Evolutionary conservation across 2,113 vertebrate genomes (phyloP).

Genomic region (Mola mola): DNA sequence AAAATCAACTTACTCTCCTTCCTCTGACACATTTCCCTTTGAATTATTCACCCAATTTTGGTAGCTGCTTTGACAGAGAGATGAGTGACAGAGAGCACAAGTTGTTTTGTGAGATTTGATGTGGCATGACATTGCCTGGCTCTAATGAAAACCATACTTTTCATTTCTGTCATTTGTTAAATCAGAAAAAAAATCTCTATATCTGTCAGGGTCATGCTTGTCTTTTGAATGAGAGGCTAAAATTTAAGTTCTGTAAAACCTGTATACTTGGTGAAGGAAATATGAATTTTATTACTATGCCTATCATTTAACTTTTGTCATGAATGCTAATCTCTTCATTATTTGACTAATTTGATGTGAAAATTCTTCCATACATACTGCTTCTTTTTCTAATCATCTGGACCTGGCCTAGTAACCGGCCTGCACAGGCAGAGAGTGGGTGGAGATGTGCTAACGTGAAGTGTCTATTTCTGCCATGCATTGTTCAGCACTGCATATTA

Average conservation of each 20-base stretch:
- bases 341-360: neutral
- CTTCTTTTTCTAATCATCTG: neutral
- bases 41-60: too few relatives aligned
- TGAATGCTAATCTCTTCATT: conserved; percentile 6
- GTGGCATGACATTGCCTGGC: conserved; percentile 27
- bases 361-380: neutral
- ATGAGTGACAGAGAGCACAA: conserved; percentile 40
- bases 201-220: conserved; percentile 18
- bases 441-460: conserved; percentile 40
- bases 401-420: conserved; percentile 12
- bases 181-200: conserved; percentile 26
- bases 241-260: conserved; percentile 20
- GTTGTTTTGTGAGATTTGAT: conserved; percentile 51
- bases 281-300: neutral
- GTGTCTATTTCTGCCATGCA: conserved; percentile 25
- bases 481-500: conserved; percentile 64
- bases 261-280: neutral
- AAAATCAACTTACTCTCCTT: neutral
- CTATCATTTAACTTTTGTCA: conserved; percentile 3
- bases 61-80: conserved; percentile 17
- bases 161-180: conserved; percentile 48
- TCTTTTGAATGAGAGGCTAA: conserved; percentile 14
- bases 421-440: conserved; percentile 8
- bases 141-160: conserved; percentile 38
- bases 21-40: too few relatives aligned